These are phyloP conservation scores for Pogonomyrmex barbatus DNA, from an alignment of 1,140 invertebrate species.

Conservation along the genomic window DNA sequence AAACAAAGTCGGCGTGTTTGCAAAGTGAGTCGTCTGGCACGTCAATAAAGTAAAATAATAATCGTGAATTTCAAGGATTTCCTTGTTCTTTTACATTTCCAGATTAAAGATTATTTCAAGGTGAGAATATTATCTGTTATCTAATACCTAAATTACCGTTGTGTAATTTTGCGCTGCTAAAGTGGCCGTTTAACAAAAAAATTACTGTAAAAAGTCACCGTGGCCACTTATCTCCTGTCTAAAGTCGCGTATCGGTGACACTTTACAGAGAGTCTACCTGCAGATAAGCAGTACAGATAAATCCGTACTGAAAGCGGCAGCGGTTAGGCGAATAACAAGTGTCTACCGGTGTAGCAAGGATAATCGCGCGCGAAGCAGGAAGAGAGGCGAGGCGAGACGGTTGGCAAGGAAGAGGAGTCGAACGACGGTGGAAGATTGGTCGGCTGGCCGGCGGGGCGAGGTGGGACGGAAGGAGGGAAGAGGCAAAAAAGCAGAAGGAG, in stretches of 20 bases:
- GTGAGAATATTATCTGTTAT: not conserved
- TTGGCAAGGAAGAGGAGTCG: slow-evolving; percentile 19
- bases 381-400: slow-evolving; percentile 23
- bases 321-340: slow-evolving; percentile 38
- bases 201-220: too few species aligned
- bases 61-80: not conserved
- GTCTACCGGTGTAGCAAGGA: slow-evolving; percentile 37
- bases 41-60: not conserved
- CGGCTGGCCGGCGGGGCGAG: not conserved
- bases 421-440: slow-evolving; percentile 20
- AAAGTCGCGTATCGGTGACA: slow-evolving; percentile 18
- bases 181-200: slow-evolving; percentile 23
- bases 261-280: slow-evolving; percentile 23
- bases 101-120: not conserved
- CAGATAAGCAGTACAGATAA: slow-evolving; percentile 35
- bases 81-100: not conserved
- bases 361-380: slow-evolving; percentile 60
- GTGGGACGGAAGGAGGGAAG: slow-evolving; percentile 26
- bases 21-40: not conserved
- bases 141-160: slow-evolving; percentile 9
- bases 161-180: not conserved
- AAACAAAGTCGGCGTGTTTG: too few species aligned
- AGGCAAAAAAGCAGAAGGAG: slow-evolving; percentile 60
- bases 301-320: slow-evolving; percentile 21
- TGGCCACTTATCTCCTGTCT: slow-evolving; percentile 23